phyloP scores from a whole-genome alignment of 2,797 vertebrate species.

The Sarcophilus harrisii region DNA sequence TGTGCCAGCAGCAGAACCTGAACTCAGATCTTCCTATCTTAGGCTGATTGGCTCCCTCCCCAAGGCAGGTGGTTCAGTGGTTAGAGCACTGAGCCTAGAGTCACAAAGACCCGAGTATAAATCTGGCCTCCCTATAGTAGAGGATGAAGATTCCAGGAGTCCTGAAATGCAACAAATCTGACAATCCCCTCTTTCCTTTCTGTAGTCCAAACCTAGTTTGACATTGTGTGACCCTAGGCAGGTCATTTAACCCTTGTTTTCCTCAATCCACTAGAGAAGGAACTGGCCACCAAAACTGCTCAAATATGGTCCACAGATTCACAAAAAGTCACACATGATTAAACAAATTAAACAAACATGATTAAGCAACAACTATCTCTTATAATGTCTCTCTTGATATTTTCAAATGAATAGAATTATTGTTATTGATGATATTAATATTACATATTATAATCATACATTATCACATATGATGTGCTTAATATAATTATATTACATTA shows the following conservation, averaged over 20 bases:
- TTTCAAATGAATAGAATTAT: not conserved
- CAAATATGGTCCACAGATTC: not conserved
- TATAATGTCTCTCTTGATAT: not conserved
- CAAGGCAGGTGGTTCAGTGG: not conserved
- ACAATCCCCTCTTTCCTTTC: too few species aligned
- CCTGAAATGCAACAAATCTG: too few species aligned
- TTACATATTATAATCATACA: too few species aligned
- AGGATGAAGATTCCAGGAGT: too few species aligned
- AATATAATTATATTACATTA: not conserved
- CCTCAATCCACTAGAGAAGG: not conserved
- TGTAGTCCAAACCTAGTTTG: too few species aligned
- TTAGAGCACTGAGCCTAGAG: not conserved
- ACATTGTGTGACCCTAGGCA: too few species aligned
- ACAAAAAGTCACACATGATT: not conserved
- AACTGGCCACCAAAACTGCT: not conserved
- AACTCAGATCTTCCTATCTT: not conserved
- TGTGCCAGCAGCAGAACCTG: not conserved
- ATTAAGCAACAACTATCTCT: not conserved
- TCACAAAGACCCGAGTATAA: not conserved
- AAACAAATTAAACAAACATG: not conserved
- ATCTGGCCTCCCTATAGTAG: not conserved
- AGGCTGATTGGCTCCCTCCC: not conserved
- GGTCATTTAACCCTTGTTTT: not conserved
- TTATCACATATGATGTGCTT: too few species aligned
- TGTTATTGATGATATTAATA: not conserved